Evolutionary conservation across 1,140 invertebrate genomes (phyloP).

Genomic region (Drosophila orena): DNA sequence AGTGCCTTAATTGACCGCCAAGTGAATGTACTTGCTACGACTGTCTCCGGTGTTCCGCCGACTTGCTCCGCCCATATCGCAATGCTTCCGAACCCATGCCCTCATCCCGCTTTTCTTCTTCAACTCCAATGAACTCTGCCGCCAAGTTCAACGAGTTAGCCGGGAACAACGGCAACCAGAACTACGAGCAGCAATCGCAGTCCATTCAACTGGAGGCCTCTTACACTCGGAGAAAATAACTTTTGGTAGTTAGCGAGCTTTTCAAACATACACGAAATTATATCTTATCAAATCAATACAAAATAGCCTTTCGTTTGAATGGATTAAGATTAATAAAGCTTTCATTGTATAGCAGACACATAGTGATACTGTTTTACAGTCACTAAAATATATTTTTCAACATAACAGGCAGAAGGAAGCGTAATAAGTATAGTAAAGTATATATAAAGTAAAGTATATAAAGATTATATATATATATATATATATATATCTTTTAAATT

Average conservation of each 20-base stretch:
- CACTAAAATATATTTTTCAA: no score
- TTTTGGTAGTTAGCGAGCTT: neutral
- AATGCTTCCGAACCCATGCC: neutral
- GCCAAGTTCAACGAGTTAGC: conserved; percentile 69
- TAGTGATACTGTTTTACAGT: no score
- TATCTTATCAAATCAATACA: no score
- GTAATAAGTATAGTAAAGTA: no score
- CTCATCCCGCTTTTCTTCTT: conserved; percentile 6
- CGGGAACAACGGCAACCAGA: conserved; percentile 40
- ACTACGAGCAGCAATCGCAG: conserved; percentile 44
- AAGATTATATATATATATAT: no score
- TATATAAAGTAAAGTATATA: no score
- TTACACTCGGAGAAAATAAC: conserved; percentile 2
- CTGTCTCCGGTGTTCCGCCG: conserved; percentile 22
- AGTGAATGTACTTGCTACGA: conserved; percentile 40
- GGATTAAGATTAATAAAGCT: no score
- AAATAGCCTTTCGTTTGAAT: no score
- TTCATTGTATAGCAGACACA: no score
- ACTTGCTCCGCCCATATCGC: neutral
- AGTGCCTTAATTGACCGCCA: conserved; percentile 65
- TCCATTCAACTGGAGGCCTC: conserved; percentile 65
- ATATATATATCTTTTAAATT: no score
- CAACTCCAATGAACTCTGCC: conserved; percentile 67
- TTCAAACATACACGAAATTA: no score
- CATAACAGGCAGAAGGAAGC: no score